Conservation (phyloP, 37 sponge, comb jelly and placozoan species). For the Cladorhizidae sp. region DNA sequence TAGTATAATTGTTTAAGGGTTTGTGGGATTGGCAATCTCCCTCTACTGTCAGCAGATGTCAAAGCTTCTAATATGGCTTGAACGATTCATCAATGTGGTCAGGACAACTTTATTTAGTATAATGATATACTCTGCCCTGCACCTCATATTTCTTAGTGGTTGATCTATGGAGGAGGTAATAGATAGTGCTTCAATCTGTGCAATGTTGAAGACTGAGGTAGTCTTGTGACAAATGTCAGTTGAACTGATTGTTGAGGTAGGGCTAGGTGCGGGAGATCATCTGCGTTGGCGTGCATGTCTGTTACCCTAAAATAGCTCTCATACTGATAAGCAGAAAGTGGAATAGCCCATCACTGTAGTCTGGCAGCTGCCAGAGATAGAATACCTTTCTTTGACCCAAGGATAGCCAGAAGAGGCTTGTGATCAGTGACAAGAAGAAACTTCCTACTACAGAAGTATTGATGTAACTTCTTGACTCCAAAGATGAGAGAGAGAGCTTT, state of each 20-base stretch:
- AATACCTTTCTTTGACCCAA: conserved; percentile 1
- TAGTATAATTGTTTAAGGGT: too few relatives aligned
- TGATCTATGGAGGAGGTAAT: too few relatives aligned
- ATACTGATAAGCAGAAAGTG: background rate
- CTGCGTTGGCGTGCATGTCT: background rate
- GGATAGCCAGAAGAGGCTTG: background rate
- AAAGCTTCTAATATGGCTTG: too few relatives aligned
- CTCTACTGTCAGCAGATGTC: too few relatives aligned
- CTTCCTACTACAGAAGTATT: background rate
- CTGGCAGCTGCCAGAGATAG: background rate
- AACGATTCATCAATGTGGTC: too few relatives aligned
- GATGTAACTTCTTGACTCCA: background rate
- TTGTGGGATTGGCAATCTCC: too few relatives aligned
- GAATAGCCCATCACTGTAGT: background rate
- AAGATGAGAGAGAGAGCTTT: background rate
- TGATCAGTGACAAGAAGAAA: background rate
- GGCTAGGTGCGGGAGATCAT: background rate
- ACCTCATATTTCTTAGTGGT: too few relatives aligned
- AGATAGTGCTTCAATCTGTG: too few relatives aligned
- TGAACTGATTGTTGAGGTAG: background rate
- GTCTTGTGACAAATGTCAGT: background rate
- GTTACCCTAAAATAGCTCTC: background rate
- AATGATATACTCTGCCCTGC: too few relatives aligned
- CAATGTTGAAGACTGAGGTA: too few relatives aligned
- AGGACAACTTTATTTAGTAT: too few relatives aligned